Conservation (phyloP, 1,140 invertebrate species). For the Danaus melanippus region DNA sequence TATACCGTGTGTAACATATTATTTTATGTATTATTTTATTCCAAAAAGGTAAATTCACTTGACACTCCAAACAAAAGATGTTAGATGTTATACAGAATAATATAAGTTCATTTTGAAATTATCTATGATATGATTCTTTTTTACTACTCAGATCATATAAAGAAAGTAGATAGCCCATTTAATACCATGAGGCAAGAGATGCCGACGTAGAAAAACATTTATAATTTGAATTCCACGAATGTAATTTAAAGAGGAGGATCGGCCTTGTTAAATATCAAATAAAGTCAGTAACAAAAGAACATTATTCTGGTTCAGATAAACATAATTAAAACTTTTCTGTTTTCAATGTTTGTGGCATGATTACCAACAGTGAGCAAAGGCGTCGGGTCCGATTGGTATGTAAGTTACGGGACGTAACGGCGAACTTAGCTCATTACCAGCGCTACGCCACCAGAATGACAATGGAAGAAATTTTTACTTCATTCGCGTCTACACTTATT, state of each 20-base stretch:
- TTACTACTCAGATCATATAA: no score
- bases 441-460: slow-evolving; percentile 54
- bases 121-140: no score
- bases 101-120: no score
- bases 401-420: slow-evolving; percentile 63
- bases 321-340: slow-evolving; percentile 58
- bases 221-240: no score
- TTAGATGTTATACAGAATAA: no score
- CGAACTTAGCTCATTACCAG: slow-evolving; percentile 69
- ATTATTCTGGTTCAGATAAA: slow-evolving; percentile 16
- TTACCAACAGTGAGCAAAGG: slow-evolving; percentile 45
- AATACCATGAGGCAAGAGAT: no score
- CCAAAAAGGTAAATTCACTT: slow-evolving; percentile 5
- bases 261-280: no score
- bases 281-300: no score
- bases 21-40: slow-evolving; percentile 18
- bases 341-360: slow-evolving; percentile 58
- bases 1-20: slow-evolving; percentile 48
- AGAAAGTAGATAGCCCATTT: no score
- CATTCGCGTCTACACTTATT: slow-evolving; percentile 53
- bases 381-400: slow-evolving; percentile 58
- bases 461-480: slow-evolving; percentile 65
- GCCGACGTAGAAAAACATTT: no score
- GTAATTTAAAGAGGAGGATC: no score
- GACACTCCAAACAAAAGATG: neutral